Percentiles rank a stretch among this genome's conserved stretches.
Conservation (phyloP, 2,113 vertebrate genomes). For the Phyllopteryx taeniolatus region DNA sequence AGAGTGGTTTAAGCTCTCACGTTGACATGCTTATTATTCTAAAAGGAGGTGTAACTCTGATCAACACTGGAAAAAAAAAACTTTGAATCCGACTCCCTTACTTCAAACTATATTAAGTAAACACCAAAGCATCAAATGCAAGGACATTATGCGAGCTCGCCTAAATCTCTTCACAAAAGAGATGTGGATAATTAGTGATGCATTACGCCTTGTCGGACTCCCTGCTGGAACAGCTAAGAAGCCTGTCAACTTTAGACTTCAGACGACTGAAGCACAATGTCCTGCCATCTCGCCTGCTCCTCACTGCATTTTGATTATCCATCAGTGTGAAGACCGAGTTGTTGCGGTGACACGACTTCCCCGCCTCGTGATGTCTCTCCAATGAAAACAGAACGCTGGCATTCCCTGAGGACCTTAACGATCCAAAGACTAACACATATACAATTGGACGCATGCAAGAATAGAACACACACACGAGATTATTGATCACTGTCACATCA, state of each 20-base stretch:
- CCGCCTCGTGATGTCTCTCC: constrained; percentile 52
- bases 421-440: constrained; percentile 42
- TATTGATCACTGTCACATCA: constrained; percentile 72
- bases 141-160: constrained; percentile 2
- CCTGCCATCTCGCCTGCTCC: constrained; percentile 31
- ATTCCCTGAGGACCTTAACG: constrained; percentile 64
- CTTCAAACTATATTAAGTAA: constrained; percentile 1
- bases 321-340: constrained; percentile 54
- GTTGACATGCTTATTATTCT: not conserved
- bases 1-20: not conserved
- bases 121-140: constrained; percentile 10
- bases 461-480: constrained; percentile 36
- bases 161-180: constrained; percentile 32
- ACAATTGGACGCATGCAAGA: constrained; percentile 1
- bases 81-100: not conserved
- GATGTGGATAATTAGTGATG: constrained; percentile 45
- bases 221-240: constrained; percentile 27
- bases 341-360: constrained; percentile 57
- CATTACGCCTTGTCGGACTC: constrained; percentile 30
- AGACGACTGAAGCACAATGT: constrained; percentile 43
- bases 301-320: constrained; percentile 50
- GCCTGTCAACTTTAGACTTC: constrained; percentile 37
- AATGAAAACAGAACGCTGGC: constrained; percentile 56
- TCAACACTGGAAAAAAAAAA: no score
- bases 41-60: not conserved